These are phyloP conservation scores for Gnatocerus cornutus DNA, from an alignment of 2,888 invertebrate genomes.

Conservation along the genomic window DNA sequence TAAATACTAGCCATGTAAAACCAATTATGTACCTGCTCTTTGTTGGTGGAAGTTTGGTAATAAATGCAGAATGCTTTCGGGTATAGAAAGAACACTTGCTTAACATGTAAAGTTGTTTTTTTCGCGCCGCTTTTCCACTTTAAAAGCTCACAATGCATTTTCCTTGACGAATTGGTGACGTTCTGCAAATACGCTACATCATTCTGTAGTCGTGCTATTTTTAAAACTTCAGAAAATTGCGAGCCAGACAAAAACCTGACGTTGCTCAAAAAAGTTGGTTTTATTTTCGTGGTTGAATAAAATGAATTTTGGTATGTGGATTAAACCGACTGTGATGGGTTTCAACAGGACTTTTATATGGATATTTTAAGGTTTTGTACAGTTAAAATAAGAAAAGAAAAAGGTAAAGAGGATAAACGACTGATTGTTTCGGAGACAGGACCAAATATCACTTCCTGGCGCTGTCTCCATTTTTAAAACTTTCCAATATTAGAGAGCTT, in stretches of 20 bases:
- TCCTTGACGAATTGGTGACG: constrained; percentile 41
- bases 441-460: no score
- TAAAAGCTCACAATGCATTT: constrained; percentile 41
- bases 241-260: constrained; percentile 15
- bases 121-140: constrained; percentile 28
- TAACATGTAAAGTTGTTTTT: constrained; percentile 32
- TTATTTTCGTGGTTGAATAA: constrained; percentile 1
- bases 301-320: no score
- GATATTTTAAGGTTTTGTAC: no score
- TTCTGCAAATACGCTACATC: constrained; percentile 39
- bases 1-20: neutral
- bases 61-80: constrained; percentile 5
- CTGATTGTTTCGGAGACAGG: no score
- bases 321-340: no score
- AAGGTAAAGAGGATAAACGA: no score
- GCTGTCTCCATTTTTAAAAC: no score
- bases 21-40: constrained; percentile 20
- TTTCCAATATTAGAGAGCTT: no score
- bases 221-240: constrained; percentile 38
- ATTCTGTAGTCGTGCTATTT: constrained; percentile 27
- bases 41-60: neutral
- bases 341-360: no score
- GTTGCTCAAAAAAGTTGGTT: constrained; percentile 9
- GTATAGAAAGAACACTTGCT: constrained; percentile 9
- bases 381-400: no score